Conservation (phyloP, 2,113 vertebrate species). For the Neotragus pygmaeus region DNA sequence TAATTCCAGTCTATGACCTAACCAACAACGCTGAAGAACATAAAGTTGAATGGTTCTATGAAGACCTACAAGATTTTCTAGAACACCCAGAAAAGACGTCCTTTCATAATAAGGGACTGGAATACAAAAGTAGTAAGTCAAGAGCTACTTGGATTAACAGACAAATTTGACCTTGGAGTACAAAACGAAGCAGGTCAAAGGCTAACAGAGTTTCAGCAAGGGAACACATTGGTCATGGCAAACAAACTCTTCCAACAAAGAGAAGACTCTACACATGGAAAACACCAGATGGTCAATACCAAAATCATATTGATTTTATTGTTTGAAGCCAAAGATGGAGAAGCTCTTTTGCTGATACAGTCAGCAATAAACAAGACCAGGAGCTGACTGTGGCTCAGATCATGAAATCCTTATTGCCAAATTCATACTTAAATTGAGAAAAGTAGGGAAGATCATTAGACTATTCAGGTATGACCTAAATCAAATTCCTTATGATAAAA, state of each 20-base stretch:
- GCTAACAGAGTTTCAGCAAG: not conserved
- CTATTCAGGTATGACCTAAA: not conserved
- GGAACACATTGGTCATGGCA: not conserved
- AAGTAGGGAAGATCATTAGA: not conserved
- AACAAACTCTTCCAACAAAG: not conserved
- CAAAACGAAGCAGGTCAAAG: not conserved
- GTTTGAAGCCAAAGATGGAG: not conserved
- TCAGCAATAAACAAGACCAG: not conserved
- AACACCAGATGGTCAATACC: not conserved
- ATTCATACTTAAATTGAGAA: not conserved
- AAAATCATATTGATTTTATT: not conserved
- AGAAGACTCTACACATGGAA: not conserved
- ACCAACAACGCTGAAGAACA: not conserved
- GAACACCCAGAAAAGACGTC: not conserved
- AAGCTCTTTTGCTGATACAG: not conserved
- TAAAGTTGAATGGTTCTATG: not conserved
- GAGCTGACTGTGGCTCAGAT: not conserved
- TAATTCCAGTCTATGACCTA: not conserved
- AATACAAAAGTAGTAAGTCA: not conserved
- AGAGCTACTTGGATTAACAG: not conserved
- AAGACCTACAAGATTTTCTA: not conserved
- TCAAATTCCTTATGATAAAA: not conserved
- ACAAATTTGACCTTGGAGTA: not conserved
- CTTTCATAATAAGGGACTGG: not conserved
- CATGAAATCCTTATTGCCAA: not conserved